Evolutionary conservation across 2,113 vertebrate species (phyloP), one percentile per base, ranked within the genome.

Genomic region (Martes martes): DNA sequence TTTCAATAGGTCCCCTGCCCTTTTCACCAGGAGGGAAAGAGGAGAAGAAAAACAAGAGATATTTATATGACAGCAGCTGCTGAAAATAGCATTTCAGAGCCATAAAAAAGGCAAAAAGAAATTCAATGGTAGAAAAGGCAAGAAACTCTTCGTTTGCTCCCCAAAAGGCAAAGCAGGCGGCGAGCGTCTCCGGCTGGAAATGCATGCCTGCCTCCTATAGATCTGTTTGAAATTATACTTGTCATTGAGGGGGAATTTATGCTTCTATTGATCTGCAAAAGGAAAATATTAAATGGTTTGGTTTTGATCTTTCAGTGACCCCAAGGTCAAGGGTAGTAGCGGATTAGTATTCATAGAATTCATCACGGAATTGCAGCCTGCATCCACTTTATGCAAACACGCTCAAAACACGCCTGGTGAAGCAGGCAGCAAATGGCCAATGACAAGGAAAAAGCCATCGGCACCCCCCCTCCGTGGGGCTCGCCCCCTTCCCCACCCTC

Each of bases 141-240:
- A 98, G 98, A 98, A 99, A 99, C 98, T 98, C 98, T 97, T 98
- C 87, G 98, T 94, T 95, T 98, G 97, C 98, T 98, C 98, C 98
- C 98, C 98, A 98, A 98, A 98, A 98, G 98, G 98, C 98, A 0
- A 98, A 83, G 95, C 98, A 97, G 98, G 91, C 87, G 7, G 71
- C 1, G 23, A 39, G 89, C 28, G 91, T 97, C 98, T 97, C 93
- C n/a, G 97, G 98, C 98, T 98, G 98, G 98, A 98, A 99, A 98
- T 98, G 98, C 98, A 98, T 94, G 98, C 98, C 96, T 98, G 99
- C 98, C 94, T 99, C 98, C 99, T 99, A 99, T 99, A 99, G 99
- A 99, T 99, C 99, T 99, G 99, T 99, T 99, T 99, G 99, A 99
- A 99, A 99, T 99, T 99, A 99, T 99, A 99, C 99, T 99, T 99